Evolutionary conservation across 2,797 vertebrate genomes (phyloP).

Genomic region (Sylvilagus floridanus): DNA sequence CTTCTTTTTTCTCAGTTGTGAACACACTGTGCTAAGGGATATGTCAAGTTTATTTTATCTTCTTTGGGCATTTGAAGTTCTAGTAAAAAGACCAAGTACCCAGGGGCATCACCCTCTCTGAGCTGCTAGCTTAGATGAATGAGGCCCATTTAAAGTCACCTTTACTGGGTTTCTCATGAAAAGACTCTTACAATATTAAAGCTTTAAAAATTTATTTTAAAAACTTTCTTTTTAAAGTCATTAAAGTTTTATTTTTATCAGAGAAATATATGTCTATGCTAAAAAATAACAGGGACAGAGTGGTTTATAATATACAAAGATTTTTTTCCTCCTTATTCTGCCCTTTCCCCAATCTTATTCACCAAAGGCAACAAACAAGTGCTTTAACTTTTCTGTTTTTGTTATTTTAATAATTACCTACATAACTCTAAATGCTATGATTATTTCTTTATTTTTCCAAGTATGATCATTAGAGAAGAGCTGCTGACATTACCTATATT

Average conservation of each 20-base stretch:
- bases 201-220: slow-evolving; percentile 62
- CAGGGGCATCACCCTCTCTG: slow-evolving; percentile 37
- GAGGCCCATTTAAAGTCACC: slow-evolving; percentile 48
- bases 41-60: slow-evolving; percentile 74
- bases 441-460: neutral
- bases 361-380: neutral
- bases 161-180: slow-evolving; percentile 57
- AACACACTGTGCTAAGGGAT: slow-evolving; percentile 49
- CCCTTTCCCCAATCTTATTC: neutral
- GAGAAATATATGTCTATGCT: slow-evolving; percentile 41
- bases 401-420: neutral
- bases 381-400: slow-evolving; percentile 34
- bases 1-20: slow-evolving; percentile 55
- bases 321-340: neutral
- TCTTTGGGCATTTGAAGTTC: slow-evolving; percentile 73
- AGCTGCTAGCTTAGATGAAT: slow-evolving; percentile 61
- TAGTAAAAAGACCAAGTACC: slow-evolving; percentile 59
- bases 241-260: slow-evolving; percentile 63
- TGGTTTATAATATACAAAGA: slow-evolving; percentile 31
- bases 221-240: slow-evolving; percentile 65
- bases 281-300: neutral
- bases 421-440: neutral
- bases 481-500: neutral
- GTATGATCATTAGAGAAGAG: neutral
- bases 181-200: slow-evolving; percentile 63